These are phyloP conservation scores for Luperina testacea DNA, from an alignment of 2,888 invertebrate species.

Conservation along the genomic window DNA sequence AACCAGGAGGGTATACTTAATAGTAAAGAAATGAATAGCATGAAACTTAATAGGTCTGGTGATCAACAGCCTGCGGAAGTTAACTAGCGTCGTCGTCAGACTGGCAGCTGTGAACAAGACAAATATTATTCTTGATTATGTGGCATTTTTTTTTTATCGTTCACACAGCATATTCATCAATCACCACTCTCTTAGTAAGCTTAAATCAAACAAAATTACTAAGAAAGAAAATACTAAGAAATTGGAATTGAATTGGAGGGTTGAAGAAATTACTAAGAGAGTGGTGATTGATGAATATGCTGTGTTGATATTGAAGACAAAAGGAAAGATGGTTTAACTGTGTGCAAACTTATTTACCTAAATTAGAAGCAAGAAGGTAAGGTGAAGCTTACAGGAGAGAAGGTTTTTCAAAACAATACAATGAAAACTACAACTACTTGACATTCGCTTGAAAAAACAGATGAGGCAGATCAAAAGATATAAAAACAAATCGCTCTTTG, in stretches of 20 bases:
- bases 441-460: background rate
- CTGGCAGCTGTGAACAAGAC: conserved; percentile 46
- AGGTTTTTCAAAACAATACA: background rate
- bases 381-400: background rate
- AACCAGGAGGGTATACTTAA: conserved; percentile 73
- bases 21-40: conserved; percentile 72
- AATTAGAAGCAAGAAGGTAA: background rate
- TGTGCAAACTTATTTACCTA: background rate
- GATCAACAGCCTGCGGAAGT: conserved; percentile 62
- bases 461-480: background rate
- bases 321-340: background rate
- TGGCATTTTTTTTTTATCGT: background rate
- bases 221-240: no score
- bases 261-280: background rate
- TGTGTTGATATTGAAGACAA: background rate
- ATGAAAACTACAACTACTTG: background rate
- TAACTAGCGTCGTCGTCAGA: conserved; percentile 45
- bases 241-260: no score
- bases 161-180: no score
- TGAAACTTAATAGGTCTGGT: conserved; percentile 70
- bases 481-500: background rate
- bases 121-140: background rate
- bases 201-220: no score
- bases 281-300: no score
- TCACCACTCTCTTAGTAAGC: no score